Evolutionary conservation across 1,140 invertebrate genomes (phyloP).

Genomic region (Armadillidium nasatum): DNA sequence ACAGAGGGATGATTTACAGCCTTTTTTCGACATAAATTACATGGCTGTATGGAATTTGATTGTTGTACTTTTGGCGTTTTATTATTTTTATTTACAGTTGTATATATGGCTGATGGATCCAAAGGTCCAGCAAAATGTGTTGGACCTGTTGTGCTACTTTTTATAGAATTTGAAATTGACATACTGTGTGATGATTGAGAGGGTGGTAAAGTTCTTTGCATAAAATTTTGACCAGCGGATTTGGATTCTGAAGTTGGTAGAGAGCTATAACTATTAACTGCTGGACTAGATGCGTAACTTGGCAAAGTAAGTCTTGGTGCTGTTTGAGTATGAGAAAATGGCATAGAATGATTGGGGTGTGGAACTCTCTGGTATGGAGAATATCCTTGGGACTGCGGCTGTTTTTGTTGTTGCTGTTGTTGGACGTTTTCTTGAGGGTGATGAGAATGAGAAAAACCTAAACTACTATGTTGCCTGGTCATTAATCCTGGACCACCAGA

Average conservation of each 20-base stretch:
- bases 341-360: conserved; percentile 27
- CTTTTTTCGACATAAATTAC: conserved; percentile 80
- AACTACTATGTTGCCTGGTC: conserved; percentile 41
- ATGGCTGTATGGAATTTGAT: conserved; percentile 53
- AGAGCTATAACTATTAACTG: neutral
- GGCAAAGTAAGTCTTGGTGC: conserved; percentile 1
- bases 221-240: conserved; percentile 5
- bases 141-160: conserved; percentile 19
- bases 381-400: neutral
- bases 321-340: conserved; percentile 14
- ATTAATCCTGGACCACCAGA: conserved; percentile 34
- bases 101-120: conserved; percentile 42
- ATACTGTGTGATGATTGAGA: conserved; percentile 1
- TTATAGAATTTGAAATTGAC: conserved; percentile 24
- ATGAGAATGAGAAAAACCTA: conserved; percentile 30
- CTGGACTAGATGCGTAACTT: conserved; percentile 25
- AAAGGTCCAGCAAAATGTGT: conserved; percentile 41
- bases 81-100: conserved; percentile 39
- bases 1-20: conserved; percentile 65
- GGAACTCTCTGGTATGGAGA: conserved; percentile 37
- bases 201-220: conserved; percentile 12
- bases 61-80: conserved; percentile 31
- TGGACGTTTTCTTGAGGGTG: conserved; percentile 28
- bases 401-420: neutral
- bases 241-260: neutral